A percentile compares a stretch with the other conserved stretches of the same genome.
These are phyloP conservation scores for Amniataba percoides DNA, from an alignment of 2,797 vertebrate genomes.

Conservation along the genomic window DNA sequence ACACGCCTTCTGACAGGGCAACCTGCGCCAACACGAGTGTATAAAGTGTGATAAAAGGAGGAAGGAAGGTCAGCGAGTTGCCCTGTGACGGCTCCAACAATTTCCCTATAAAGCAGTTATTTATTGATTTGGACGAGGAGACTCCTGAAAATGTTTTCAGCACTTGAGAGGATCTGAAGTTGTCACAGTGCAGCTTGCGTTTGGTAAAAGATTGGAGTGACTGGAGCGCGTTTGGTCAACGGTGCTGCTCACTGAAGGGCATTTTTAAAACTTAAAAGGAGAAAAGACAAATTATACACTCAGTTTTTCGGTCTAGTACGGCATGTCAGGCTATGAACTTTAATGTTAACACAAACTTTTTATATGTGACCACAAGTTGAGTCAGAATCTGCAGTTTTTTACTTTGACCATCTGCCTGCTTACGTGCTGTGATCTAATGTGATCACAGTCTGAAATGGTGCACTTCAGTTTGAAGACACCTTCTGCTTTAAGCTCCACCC, in stretches of 20 bases:
- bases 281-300: constrained; percentile 46
- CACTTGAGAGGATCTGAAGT: too few species aligned
- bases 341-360: constrained; percentile 18
- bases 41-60: not conserved
- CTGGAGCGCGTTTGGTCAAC: not conserved
- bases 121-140: not conserved
- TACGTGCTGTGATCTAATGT: not conserved
- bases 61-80: not conserved
- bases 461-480: not conserved
- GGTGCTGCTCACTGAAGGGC: not conserved
- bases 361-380: not conserved
- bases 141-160: not conserved
- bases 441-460: not conserved
- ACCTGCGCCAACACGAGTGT: not conserved
- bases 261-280: constrained; percentile 30
- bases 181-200: not conserved
- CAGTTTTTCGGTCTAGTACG: constrained; percentile 21
- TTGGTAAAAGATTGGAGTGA: not conserved
- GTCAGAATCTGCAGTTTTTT: constrained; percentile 13
- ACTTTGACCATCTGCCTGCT: not conserved
- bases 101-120: not conserved
- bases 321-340: constrained; percentile 29
- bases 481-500: not conserved
- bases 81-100: not conserved
- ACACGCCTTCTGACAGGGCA: not conserved